phyloP scores from a whole-genome alignment of 2,113 vertebrate species.

The Aix galericulata region DNA sequence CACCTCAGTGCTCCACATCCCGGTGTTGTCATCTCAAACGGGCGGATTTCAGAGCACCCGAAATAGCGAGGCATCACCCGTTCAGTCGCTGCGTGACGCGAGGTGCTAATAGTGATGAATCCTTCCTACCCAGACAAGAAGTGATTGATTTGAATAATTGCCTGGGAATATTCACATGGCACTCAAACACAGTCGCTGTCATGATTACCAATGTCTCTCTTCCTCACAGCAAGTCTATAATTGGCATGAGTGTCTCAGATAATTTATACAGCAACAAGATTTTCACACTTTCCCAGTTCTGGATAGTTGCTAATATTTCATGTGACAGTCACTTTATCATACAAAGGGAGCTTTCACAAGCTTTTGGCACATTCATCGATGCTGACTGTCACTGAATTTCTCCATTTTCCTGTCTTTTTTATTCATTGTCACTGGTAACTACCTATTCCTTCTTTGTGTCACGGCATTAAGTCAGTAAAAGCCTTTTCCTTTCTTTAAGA shows the following conservation, averaged over 20 bases:
- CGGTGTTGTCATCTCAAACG: not conserved
- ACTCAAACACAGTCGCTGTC: slow-evolving; percentile 16
- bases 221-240: slow-evolving; percentile 51
- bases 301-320: slow-evolving; percentile 63
- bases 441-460: not conserved
- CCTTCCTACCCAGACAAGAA: slow-evolving; percentile 1
- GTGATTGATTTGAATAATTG: slow-evolving; percentile 62
- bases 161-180: slow-evolving; percentile 15
- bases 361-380: slow-evolving; percentile 19
- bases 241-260: slow-evolving; percentile 50
- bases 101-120: slow-evolving; percentile 48
- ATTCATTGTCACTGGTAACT: not conserved
- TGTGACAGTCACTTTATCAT: slow-evolving; percentile 45
- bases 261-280: slow-evolving; percentile 62
- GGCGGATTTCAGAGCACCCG: not conserved
- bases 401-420: not conserved
- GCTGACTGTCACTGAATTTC: not conserved
- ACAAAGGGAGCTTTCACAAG: not conserved
- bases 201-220: slow-evolving; percentile 53
- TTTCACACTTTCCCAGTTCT: slow-evolving; percentile 53
- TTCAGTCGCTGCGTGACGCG: not conserved
- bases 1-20: not conserved
- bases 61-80: slow-evolving; percentile 22
- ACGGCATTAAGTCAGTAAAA: not conserved
- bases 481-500: not conserved